phyloP scores from a whole-genome alignment of 2,113 vertebrate genomes.

The Callocephalon fimbriatum region DNA sequence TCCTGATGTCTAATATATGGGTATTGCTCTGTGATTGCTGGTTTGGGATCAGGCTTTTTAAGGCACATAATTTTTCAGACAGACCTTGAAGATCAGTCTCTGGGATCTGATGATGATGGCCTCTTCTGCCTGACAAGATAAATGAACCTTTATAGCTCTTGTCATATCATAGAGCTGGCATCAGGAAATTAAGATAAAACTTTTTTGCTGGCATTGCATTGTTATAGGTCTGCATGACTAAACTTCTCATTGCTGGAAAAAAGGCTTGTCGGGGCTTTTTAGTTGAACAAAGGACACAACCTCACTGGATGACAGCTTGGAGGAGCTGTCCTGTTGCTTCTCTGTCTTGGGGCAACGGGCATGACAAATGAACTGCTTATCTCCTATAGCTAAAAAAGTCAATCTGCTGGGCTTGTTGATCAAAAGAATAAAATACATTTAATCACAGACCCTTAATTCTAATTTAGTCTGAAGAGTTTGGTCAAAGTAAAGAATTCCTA shows the following conservation, averaged over 20 bases:
- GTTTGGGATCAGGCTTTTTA: constrained; percentile 10
- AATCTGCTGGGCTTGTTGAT: background rate
- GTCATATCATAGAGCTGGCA: background rate
- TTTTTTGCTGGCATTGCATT: constrained; percentile 54
- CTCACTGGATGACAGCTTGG: background rate
- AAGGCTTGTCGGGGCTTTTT: background rate
- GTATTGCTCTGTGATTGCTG: background rate
- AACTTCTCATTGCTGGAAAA: background rate
- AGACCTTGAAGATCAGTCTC: constrained; percentile 8
- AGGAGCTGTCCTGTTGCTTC: background rate
- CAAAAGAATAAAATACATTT: background rate
- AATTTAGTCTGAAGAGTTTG: background rate
- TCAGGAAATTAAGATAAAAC: constrained; percentile 54
- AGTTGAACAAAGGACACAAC: background rate
- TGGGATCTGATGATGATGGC: background rate
- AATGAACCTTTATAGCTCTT: constrained; percentile 55
- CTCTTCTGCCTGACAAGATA: constrained; percentile 30
- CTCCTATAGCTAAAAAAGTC: background rate
- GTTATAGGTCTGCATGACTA: background rate
- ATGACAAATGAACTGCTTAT: background rate
- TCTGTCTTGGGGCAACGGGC: background rate
- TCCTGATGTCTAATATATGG: background rate
- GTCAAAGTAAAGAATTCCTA: background rate
- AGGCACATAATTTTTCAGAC: constrained; percentile 37
- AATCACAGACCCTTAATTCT: background rate